A percentile compares a stretch with the other conserved stretches of the same genome.
These are phyloP conservation scores for Paratrypauchen microcephalus DNA, from an alignment of 2,797 vertebrate genomes.

Conservation along the genomic window DNA sequence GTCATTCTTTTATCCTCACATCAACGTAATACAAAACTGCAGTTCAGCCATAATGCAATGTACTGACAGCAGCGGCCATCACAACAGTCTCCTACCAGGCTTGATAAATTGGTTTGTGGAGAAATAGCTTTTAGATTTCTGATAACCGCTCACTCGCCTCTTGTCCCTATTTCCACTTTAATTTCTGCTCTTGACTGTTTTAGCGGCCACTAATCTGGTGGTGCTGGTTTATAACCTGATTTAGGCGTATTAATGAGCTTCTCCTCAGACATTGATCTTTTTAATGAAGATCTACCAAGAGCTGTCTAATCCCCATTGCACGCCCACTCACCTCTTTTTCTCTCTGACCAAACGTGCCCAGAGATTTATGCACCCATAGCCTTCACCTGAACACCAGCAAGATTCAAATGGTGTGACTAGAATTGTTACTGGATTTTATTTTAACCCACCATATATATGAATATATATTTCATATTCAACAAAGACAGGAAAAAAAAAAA, in stretches of 20 bases:
- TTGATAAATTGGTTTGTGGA: conserved; percentile 12
- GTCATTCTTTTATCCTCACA: conserved; percentile 11
- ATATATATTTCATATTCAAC: too few relatives aligned
- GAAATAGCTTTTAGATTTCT: conserved; percentile 11
- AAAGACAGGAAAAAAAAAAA: too few relatives aligned
- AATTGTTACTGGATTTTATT: neutral
- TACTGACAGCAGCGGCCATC: conserved; percentile 12
- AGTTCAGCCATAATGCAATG: conserved; percentile 11
- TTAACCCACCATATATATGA: too few relatives aligned
- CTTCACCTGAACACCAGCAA: neutral
- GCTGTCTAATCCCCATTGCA: conserved; percentile 20
- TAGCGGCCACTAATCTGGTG: conserved; percentile 22
- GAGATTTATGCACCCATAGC: neutral
- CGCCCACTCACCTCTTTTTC: conserved; percentile 14
- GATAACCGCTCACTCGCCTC: conserved; percentile 6
- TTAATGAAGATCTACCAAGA: conserved; percentile 45
- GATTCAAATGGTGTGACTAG: neutral
- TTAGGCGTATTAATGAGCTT: conserved; percentile 43
- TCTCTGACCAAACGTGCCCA: neutral
- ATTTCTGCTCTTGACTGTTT: conserved; percentile 10
- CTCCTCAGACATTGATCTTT: conserved; percentile 44
- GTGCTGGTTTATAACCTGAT: conserved; percentile 30
- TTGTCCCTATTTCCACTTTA: conserved; percentile 12
- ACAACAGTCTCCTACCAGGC: neutral
- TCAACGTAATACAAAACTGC: conserved; percentile 7